A percentile compares a stretch with the other conserved stretches of the same genome.
phyloP scores from a whole-genome alignment of 2,797 vertebrate genomes.

The Pipistrellus pygmaeus region DNA sequence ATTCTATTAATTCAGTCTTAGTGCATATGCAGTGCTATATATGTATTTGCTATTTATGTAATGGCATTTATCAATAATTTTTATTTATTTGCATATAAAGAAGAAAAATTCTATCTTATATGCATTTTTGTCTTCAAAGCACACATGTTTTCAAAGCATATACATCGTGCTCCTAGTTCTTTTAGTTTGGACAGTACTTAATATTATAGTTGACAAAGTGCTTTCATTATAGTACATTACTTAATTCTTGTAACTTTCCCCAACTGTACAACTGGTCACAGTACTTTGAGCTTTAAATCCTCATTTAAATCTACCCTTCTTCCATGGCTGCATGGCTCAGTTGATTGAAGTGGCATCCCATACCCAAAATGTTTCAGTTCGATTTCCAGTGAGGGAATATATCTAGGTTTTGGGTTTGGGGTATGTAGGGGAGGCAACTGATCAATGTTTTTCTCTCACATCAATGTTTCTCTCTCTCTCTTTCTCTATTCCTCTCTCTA shows the following conservation, averaged over 20 bases:
- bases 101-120: not conserved
- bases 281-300: not conserved
- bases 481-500: not conserved
- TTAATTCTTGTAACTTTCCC: not conserved
- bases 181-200: not conserved
- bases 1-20: slow-evolving; percentile 62
- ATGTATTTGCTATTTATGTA: slow-evolving; percentile 34
- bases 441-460: not conserved
- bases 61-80: slow-evolving; percentile 24
- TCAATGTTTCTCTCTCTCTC: not conserved
- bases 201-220: not conserved
- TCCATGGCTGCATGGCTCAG: not conserved
- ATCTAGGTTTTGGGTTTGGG: not conserved
- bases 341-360: not conserved
- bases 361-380: not conserved
- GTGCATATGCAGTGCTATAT: slow-evolving; percentile 28
- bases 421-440: not conserved
- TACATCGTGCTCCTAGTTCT: not conserved
- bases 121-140: slow-evolving; percentile 55
- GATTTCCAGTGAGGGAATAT: not conserved
- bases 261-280: not conserved
- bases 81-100: slow-evolving; percentile 59
- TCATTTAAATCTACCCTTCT: not conserved
- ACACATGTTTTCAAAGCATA: not conserved
- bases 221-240: not conserved